Base-by-base conservation (phyloP, 2,113 vertebrate species). In the Zosterops pallidus region DNA sequence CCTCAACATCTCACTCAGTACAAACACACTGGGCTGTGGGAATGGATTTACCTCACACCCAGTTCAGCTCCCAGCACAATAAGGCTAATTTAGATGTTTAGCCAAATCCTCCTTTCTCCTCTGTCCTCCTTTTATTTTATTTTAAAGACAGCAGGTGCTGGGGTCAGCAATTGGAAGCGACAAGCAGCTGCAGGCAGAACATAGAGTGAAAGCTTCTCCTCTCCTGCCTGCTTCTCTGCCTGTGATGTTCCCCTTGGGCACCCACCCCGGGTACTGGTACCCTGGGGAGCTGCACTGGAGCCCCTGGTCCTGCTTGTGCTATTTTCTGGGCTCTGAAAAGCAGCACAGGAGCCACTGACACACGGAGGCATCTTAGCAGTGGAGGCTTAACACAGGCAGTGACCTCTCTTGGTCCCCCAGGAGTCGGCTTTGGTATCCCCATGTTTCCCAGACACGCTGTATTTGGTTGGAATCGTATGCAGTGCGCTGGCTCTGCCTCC, bases 1-100 rank as follows among this genome's bases (percentile, higher is more conserved):
- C 91, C 83, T 91, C 91, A 92, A 14, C 93, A 92, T 96, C 94
- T 94, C 90, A 83, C 86, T 94, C 94, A 74, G 86, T 42, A 90
- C 95, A 97, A 93, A 95, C 83, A 71, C 18, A 89, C 9, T 21
- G 89, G 25, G 44, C 78, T 75, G 83, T 44, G 88, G 83, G 63
- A 93, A 95, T 52, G 44, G 94, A 92, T 97, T 95, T 94, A 94
- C 83, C 88, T 96, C 29, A 29, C n/a, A 33, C 69, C 31, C 62
- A n/a, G 92, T 92, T 97, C 62, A 28, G 92, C 89, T 97, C 96
- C 90, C 96, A 77, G 91, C 90, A 81, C 94, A 95, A 78, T n/a
- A 70, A 93, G 33, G 95, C 94, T 97, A 95, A 97, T 97, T 97
- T 79, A 92, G 93, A 94, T 46, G 35, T 86, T 83, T 90, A 92